Percentiles rank a stretch among this genome's conserved stretches.
These are phyloP conservation scores for Falco novaeseelandiae DNA, from an alignment of 2,797 vertebrate genomes.

Conservation along the genomic window DNA sequence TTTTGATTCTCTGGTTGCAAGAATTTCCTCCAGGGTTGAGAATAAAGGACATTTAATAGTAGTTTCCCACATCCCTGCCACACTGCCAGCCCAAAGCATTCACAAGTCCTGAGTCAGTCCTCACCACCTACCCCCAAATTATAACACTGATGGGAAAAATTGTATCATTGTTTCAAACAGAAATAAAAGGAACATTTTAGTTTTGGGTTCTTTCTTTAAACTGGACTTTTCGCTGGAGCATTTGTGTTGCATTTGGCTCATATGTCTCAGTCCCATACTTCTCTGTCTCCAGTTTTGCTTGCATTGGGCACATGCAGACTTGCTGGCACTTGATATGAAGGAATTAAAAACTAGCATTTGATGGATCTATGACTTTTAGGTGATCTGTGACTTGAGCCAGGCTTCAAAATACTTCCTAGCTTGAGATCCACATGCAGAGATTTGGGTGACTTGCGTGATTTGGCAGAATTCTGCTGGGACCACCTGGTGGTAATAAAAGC, in stretches of 20 bases:
- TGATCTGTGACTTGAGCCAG: background rate
- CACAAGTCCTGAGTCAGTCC: background rate
- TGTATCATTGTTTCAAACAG: background rate
- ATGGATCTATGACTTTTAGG: background rate
- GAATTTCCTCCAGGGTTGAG: background rate
- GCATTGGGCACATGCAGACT: fast-evolving
- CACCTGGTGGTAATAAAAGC: background rate
- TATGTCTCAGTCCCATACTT: background rate
- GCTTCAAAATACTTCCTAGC: background rate
- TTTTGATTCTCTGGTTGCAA: background rate
- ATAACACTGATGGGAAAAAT: background rate
- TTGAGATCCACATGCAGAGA: background rate
- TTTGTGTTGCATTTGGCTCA: background rate
- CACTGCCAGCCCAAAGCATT: background rate
- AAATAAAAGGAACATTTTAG: background rate
- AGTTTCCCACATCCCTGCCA: background rate
- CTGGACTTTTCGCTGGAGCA: background rate
- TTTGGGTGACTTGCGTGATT: background rate
- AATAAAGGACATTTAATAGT: background rate
- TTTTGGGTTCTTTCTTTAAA: background rate
- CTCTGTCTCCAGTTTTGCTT: background rate
- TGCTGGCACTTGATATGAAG: background rate
- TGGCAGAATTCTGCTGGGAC: background rate
- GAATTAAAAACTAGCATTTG: background rate
- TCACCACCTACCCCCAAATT: background rate